Evolutionary conservation across 1,140 invertebrate species (phyloP).

Genomic region (Venustaconcha ellipsiformis): DNA sequence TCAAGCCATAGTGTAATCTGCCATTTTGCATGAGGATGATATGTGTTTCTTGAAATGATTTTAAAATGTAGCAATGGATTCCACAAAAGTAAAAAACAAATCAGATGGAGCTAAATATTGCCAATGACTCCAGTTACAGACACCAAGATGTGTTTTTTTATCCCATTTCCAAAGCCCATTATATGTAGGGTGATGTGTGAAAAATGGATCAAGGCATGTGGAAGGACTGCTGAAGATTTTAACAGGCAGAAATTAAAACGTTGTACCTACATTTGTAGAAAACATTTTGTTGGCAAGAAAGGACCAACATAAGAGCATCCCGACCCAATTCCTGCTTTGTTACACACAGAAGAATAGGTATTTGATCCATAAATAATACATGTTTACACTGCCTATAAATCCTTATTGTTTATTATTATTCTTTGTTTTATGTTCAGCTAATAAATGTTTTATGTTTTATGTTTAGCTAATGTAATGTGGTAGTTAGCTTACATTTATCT

Average conservation of each 20-base stretch:
- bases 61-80: no score
- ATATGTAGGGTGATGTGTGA: neutral
- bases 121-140: slow-evolving; percentile 3
- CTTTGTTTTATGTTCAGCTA: no score
- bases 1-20: no score
- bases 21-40: no score
- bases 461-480: no score
- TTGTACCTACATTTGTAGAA: slow-evolving; percentile 3
- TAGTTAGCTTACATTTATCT: no score
- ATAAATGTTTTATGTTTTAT: no score
- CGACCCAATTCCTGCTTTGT: neutral
- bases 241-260: neutral
- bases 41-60: no score
- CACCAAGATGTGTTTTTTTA: neutral
- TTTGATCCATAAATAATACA: no score
- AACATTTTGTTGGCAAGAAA: slow-evolving; percentile 7
- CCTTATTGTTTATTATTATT: no score
- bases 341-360: no score
- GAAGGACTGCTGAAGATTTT: neutral
- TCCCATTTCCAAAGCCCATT: slow-evolving; percentile 3
- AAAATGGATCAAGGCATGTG: slow-evolving; percentile 6
- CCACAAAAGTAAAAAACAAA: neutral
- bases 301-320: neutral
- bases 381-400: no score
- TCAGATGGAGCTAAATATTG: slow-evolving; percentile 3